Percentiles rank a stretch among this genome's conserved stretches.
Evolutionary conservation across 37 sponge, comb jelly and placozoan genomes (phyloP).

Genomic region (Axinella damicornis): DNA sequence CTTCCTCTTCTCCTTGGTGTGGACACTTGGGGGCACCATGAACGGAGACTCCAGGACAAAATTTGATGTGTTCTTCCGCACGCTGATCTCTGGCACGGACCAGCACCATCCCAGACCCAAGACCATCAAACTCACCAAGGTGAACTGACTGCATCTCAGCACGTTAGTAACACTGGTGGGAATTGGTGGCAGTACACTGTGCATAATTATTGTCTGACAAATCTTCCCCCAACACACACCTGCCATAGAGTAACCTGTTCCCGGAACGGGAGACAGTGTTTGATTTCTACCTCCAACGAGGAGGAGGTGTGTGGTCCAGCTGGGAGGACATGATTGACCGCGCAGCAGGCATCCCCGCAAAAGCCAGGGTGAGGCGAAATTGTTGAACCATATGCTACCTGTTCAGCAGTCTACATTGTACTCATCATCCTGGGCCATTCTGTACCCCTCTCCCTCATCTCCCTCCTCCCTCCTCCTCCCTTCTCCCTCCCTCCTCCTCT

Average conservation of each 20-base stretch:
- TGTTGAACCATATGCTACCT: too few species aligned
- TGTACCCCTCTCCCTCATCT: too few species aligned
- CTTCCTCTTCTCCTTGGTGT: conserved; percentile 94
- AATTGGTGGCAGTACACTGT: conserved; percentile 21
- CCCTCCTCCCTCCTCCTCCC: background rate
- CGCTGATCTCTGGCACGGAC: conserved; percentile 90
- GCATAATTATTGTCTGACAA: too few species aligned
- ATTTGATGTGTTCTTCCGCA: conserved; percentile 96
- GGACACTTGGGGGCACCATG: conserved; percentile 93
- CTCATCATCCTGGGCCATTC: background rate
- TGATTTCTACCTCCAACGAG: conserved; percentile 88
- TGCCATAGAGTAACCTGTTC: conserved; percentile 78
- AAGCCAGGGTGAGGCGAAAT: conserved; percentile 64
- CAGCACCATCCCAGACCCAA: conserved; percentile 89
- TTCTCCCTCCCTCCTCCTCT: background rate
- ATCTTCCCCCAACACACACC: too few species aligned
- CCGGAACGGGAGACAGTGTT: conserved; percentile 91
- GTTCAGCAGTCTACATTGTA: background rate
- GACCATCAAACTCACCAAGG: conserved; percentile 89
- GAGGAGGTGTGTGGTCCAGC: conserved; percentile 67
- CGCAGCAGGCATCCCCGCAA: conserved; percentile 52
- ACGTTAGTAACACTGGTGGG: background rate
- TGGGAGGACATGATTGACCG: conserved; percentile 89
- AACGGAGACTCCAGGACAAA: conserved; percentile 88
- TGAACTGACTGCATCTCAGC: conserved; percentile 6